These are phyloP conservation scores for Anoplopoma fimbria DNA, from an alignment of 2,113 vertebrate species.

Conservation along the genomic window DNA sequence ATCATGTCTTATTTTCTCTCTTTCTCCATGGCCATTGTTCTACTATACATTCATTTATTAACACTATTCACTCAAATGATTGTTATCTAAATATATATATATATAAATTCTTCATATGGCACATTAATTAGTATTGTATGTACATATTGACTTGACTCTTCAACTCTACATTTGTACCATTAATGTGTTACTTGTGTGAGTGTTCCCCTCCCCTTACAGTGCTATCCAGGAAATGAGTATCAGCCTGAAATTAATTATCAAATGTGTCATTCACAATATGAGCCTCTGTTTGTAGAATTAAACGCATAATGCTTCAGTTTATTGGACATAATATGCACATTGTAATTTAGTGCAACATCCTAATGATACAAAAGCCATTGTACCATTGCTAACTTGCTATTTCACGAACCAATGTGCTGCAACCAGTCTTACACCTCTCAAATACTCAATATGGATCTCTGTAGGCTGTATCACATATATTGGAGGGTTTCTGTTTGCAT, in stretches of 20 bases:
- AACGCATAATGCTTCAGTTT: not conserved
- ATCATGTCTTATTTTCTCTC: not conserved
- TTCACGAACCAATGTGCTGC: not conserved
- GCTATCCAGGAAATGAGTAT: not conserved
- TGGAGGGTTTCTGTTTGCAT: not conserved
- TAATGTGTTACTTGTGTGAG: slow-evolving; percentile 2
- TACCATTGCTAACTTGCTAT: not conserved
- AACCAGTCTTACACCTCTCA: not conserved
- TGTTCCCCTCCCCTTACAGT: not conserved
- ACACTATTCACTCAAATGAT: not conserved
- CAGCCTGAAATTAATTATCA: not conserved
- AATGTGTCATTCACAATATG: not conserved
- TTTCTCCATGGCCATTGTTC: not conserved
- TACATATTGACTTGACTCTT: not conserved
- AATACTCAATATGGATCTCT: not conserved
- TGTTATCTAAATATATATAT: not conserved
- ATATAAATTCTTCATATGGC: not conserved
- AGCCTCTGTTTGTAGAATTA: not conserved
- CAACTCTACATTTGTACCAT: not conserved
- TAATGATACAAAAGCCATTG: not conserved
- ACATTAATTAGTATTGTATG: not conserved
- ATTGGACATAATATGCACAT: not conserved
- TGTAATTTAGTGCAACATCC: not conserved
- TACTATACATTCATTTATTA: not conserved
- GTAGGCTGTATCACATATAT: not conserved